Base-by-base conservation (phyloP, 2,888 invertebrate genomes). In the Zygogramma bicolorata region DNA sequence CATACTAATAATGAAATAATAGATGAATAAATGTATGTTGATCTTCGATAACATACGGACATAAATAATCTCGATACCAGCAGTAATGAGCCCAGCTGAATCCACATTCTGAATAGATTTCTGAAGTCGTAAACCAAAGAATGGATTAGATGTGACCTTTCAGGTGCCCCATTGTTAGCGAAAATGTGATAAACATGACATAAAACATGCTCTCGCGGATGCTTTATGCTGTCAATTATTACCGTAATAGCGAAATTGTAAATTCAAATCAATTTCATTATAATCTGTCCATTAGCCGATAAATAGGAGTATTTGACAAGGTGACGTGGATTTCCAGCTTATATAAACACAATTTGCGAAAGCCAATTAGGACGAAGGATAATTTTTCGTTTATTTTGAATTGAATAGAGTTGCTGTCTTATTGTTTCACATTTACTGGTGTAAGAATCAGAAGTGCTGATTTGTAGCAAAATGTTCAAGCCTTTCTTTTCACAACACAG, bases 161-260 rank as follows among this genome's bases (percentile, higher is more conserved):
- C 53, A 46, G 34, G 66, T 63, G 59, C 58, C 57, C 57, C 59
- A 38, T 69, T 65, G 65, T 38, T 68, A 65, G 61, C 70, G 62
- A 70, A 70, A 70, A 68, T 65, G 63, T 65, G 42, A 67, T 60
- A 58, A 71, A 71, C 71, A 74, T 70, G 75, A 73, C 75, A 77
- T 75, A 76, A 75, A 53, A 77, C 76, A 76, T 75, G 74, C 69
- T 75, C 67, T 68, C 61, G 60, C 34, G 66, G 67, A 70, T 60
- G 75, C 74, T 77, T 79, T 79, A 75, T 79, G 40, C 71, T 77
- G 79, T 79, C 77, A 79, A 72, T 77, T 79, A 79, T 49, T 58
- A 68, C 61, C 46, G 49, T 67, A 75, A 76, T 74, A 68, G 71
- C 60, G 65, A 73, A 75, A 78, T 76, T 65, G 65, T 68, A 71